Evolutionary conservation across 2,888 invertebrate genomes (phyloP), one percentile per base, ranked within the genome.

Genomic region (Sarcophaga rosellei): DNA sequence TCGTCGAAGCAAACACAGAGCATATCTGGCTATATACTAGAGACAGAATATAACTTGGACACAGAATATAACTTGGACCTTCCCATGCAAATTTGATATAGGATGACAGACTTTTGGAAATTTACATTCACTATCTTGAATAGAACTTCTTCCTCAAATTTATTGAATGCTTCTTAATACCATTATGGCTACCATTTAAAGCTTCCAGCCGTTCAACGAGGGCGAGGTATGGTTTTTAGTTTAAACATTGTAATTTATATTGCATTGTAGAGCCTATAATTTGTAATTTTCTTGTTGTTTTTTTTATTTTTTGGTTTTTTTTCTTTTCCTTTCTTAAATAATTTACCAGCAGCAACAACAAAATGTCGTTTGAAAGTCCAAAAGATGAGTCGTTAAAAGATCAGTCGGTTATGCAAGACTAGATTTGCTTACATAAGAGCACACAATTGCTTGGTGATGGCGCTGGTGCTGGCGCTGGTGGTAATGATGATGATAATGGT

Each of bases 291-390:
- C 59, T 65, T 65, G 65, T 35, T 23, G 15, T 69, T 23, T 0
- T n/a, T 65, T 1, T 44, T 11, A 23, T 25, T 59, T 44, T 61
- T 61, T 8, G 5, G 53, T 47, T 47, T 47, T 47, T 53, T 53
- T 15, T 0, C 4, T 17, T 17, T 53, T 53, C 53, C n/a, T 63
- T 63, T 25, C 4, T 23, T 17, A 53, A 53, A 53, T 53, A 53
- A 53, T 53, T 53, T 17, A 53, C 53, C 53, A 53, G 17, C 17
- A 35, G 35, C 35, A 8, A 21, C 59, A 25, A 59, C 23, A 61
- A 80, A 80, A 74, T 80, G 80, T 68, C 68, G 74, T 81, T 81
- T 81, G 81, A 74, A 81, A 81, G 81, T 81, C 74, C 47, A 81
- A 53, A 53, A 74, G 74, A 81, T 81, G 81, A 81, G 81, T 74